Base-by-base conservation (phyloP, 2,113 vertebrate species). In the Cheirogaleus medius region DNA sequence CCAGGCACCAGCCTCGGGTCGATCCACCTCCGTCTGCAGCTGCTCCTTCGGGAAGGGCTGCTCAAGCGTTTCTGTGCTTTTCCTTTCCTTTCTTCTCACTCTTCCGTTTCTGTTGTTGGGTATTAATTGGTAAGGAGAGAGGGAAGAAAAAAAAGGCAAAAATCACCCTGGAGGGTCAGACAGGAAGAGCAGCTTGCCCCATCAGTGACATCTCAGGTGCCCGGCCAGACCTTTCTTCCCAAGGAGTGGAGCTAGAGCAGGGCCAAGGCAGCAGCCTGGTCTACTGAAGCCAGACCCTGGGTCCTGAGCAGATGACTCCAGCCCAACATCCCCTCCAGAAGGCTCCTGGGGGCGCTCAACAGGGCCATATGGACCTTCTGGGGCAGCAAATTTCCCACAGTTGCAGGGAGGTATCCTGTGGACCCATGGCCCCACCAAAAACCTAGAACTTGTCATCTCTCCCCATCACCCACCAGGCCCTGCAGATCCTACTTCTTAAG, bases 101-200 rank as follows among this genome's bases (percentile, higher is more conserved):
- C 98, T 97, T 97, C 98, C 66, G 95, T 95, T 97, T 47, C n/a
- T 98, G 97, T 96, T 92, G 96, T 97, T 97, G 29, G 97, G 68
- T 66, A 44, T 95, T 91, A 27, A 82, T 93, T 94, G 80, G 76
- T 83, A 58, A 91, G 44, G 76, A 89, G 7, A 69, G 37, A 44
- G 25, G 8, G 4, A 20, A 23, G 10, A 63, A 25, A n/a, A 27
- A 27, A 47, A 78, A 94, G 15, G 86, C 49, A 93, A 93, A 95
- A 69, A 42, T 97, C 86, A 98, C 68, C 37, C 44, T 66, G 42
- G 56, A 91, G 68, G n/a, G 32, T 52, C 82, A 94, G 76, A 78
- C 54, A 66, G 58, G 44, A 77, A 87, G 37, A 86, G 87, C 18
- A 37, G 18, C 90, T 69, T 91, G 73, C 34, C n/a, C 71, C 12